A percentile compares a stretch with the other conserved stretches of the same genome.
phyloP scores from a whole-genome alignment of 1,140 invertebrate genomes.

The Brachionus manjavacas region DNA sequence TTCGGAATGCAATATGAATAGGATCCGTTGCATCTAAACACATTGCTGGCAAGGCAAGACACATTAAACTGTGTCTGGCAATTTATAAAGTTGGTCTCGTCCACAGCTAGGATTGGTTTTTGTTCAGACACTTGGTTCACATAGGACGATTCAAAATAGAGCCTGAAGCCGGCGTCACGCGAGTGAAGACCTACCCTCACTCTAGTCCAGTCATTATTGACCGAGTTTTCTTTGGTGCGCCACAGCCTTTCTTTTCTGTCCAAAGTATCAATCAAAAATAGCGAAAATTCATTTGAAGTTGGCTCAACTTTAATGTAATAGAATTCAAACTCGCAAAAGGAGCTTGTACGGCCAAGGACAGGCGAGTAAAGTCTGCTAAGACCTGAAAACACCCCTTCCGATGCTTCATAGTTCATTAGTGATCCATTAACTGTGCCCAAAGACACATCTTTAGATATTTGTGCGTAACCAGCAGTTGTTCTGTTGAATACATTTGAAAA shows the following conservation, averaged over 20 bases:
- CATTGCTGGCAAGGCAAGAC: background rate
- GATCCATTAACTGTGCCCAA: conserved; percentile 35
- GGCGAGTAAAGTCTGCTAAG: conserved; percentile 42
- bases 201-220: background rate
- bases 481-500: conserved; percentile 53
- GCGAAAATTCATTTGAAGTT: background rate
- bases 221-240: background rate
- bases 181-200: background rate
- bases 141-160: background rate
- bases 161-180: background rate
- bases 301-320: conserved; percentile 66
- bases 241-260: background rate
- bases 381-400: background rate
- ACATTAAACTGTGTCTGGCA: conserved; percentile 23
- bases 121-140: background rate
- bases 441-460: conserved; percentile 43
- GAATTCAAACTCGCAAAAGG: conserved; percentile 54
- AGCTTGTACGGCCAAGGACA: background rate
- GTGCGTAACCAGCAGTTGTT: conserved; percentile 42
- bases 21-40: background rate
- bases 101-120: conserved; percentile 5
- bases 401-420: conserved; percentile 43
- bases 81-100: conserved; percentile 26
- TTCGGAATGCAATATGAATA: conserved; percentile 13
- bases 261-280: background rate